These are phyloP conservation scores for Hemicentrotus pulcherrimus DNA, from an alignment of 35 echinoderm and acorn worm species.

Conservation along the genomic window DNA sequence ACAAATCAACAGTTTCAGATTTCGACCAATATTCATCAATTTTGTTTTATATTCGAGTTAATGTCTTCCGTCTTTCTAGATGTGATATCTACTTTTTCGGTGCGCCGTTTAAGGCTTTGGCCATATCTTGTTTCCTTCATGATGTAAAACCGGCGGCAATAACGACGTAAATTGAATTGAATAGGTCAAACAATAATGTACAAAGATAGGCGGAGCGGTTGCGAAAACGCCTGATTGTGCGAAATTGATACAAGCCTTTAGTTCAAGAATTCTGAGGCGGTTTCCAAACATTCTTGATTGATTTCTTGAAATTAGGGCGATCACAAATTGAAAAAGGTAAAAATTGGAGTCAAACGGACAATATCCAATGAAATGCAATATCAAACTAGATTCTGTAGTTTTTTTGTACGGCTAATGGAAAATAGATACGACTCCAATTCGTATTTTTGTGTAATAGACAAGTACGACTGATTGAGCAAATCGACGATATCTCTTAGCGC, in stretches of 20 bases:
- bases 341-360: background rate
- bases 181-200: background rate
- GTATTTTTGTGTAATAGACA: too few relatives aligned
- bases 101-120: background rate
- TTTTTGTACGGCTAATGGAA: too few relatives aligned
- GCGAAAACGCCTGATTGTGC: background rate
- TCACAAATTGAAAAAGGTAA: background rate
- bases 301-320: background rate
- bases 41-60: background rate
- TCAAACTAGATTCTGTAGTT: background rate
- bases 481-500: too few relatives aligned
- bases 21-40: background rate
- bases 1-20: background rate
- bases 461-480: too few relatives aligned
- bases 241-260: conserved; percentile 4
- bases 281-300: background rate
- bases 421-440: too few relatives aligned
- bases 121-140: conserved; percentile 1
- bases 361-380: background rate
- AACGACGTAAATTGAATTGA: background rate
- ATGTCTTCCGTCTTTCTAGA: background rate
- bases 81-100: background rate
- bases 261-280: background rate
- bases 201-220: background rate
- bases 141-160: background rate